Base-by-base conservation (phyloP, 2,888 invertebrate species). In the Caenorhabditis afra region DNA sequence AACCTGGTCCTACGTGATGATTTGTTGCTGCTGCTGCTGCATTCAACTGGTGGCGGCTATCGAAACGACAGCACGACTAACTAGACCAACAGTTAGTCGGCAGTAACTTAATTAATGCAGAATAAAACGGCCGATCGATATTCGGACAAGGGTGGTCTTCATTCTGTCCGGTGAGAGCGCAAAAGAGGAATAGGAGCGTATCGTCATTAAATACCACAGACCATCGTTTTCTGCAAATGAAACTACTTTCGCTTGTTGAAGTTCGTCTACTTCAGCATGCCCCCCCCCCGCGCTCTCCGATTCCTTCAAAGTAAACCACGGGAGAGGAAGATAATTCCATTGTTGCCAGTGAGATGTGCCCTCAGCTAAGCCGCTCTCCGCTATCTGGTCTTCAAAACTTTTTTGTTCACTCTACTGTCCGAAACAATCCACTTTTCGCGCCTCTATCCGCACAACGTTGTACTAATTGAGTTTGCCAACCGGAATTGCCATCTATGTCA, bases 191-290 rank as follows among this genome's bases (percentile, higher is more conserved):
- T 76, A 75, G 57, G 64, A 76, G 64, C 68, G 76, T 76, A 76
- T 76, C 76, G 78, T 78, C 78, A 78, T 78, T 78, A 78, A 78
- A 78, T 53, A 71, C 73, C 64, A 58, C 62, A 61, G 49, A 44
- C 65, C 29, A 77, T 70, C 59, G 66, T 71, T 71, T 71, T 78
- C 78, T 71, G 71, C 78, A 78, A 78, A 71, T 78, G 77, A 64
- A 71, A 71, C 64, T 73, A 68, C 79, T 79, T 79, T 79, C 79
- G 47, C 67, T 79, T 67, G 62, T 71, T 39, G 64, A 47, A 52
- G 49, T 20, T 70, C 59, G 57, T 22, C 52, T 39, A 57, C 62
- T 61, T 29, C 29, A 29, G 64, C n/a, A n/a, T n/a, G n/a, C n/a
- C n/a, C n/a, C n/a, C 61, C 64, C 39, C 41, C 41, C 39, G 35